These are phyloP conservation scores for Ochotona princeps DNA, from an alignment of 2,113 vertebrate genomes.

Conservation along the genomic window DNA sequence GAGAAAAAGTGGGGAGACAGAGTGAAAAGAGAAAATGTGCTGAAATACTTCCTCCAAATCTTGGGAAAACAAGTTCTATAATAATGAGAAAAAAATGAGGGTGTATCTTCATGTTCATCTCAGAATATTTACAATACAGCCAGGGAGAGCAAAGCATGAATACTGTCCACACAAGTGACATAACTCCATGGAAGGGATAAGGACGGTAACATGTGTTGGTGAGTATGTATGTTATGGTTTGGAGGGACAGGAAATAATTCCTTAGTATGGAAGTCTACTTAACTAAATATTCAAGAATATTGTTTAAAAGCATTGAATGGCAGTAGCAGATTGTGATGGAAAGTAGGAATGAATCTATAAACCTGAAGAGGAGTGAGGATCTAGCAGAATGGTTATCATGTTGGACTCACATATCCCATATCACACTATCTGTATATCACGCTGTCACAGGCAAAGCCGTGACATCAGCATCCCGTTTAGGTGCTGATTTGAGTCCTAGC, in stretches of 20 bases:
- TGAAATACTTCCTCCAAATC: not conserved
- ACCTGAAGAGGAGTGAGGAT: not conserved
- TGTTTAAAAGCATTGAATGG: not conserved
- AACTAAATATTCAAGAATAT: not conserved
- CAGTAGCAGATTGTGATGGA: not conserved
- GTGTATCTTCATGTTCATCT: not conserved
- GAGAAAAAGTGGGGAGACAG: not conserved
- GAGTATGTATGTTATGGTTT: not conserved
- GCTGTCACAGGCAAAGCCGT: too few species aligned
- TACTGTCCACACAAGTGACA: not conserved
- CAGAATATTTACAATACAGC: not conserved
- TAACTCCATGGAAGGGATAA: not conserved
- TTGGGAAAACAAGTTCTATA: not conserved
- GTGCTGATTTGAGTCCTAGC: too few species aligned
- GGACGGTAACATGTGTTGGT: accelerated
- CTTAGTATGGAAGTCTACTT: conserved; percentile 4
- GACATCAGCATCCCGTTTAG: too few species aligned
- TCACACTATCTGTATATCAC: too few species aligned
- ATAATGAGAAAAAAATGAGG: not conserved
- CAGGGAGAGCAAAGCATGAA: not conserved
- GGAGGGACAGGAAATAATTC: not conserved
- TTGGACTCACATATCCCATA: too few species aligned
- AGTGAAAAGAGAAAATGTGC: not conserved
- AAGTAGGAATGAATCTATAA: not conserved
- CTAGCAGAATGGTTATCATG: too few species aligned